Evolutionary conservation across 1,140 invertebrate species (phyloP).

Genomic region (Caenorhabditis elegans): DNA sequence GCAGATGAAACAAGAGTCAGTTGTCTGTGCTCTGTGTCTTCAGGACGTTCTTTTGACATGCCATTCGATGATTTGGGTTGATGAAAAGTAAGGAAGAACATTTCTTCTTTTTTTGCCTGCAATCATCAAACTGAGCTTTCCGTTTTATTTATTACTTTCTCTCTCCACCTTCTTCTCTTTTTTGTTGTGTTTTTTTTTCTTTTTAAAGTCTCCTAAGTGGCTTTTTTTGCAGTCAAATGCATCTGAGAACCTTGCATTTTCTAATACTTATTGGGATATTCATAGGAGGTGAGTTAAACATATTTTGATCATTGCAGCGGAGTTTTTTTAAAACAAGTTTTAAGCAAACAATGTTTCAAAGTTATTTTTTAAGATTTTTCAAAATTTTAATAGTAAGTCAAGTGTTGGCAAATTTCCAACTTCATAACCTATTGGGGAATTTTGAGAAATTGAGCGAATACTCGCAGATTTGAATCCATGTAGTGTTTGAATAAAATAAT

Average conservation of each 20-base stretch:
- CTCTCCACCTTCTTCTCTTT: not conserved
- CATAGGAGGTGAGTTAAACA: not conserved
- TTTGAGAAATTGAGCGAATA: too few species aligned
- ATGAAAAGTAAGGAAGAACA: not conserved
- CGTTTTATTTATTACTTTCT: slow-evolving; percentile 31
- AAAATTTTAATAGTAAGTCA: too few species aligned
- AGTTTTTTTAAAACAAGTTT: not conserved
- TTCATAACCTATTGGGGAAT: too few species aligned
- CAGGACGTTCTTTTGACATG: slow-evolving; percentile 2
- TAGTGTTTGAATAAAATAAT: too few species aligned
- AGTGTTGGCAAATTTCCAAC: too few species aligned
- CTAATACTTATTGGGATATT: not conserved
- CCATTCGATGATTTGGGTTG: slow-evolving; percentile 3
- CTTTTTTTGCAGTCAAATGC: not conserved
- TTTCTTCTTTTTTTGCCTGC: not conserved
- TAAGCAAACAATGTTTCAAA: not conserved
- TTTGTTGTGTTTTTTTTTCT: not conserved
- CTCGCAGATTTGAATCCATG: too few species aligned
- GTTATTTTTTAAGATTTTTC: too few species aligned
- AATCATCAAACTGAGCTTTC: not conserved
- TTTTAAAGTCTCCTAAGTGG: not conserved
- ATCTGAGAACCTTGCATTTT: not conserved
- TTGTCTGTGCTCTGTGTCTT: slow-evolving; percentile 3
- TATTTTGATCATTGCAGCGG: too few species aligned
- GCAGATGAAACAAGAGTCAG: not conserved